phyloP scores from a whole-genome alignment of 2,797 vertebrate genomes.

The Eulemur rubriventer region DNA sequence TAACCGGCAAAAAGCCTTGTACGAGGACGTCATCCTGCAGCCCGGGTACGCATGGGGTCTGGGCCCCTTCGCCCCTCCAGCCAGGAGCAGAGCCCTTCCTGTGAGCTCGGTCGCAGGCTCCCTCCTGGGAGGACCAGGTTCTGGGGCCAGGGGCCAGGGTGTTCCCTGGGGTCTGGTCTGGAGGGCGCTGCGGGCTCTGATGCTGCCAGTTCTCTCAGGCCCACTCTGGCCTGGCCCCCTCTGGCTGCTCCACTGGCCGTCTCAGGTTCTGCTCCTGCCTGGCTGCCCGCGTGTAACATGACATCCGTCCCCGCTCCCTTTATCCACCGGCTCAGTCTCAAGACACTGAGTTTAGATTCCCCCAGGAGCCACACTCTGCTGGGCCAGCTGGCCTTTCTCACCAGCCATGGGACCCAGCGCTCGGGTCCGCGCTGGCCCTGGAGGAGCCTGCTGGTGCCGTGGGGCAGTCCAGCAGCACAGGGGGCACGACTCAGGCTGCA shows the following conservation, averaged over 20 bases:
- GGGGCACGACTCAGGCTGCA: background rate
- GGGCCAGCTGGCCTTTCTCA: background rate
- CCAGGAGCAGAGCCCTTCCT: background rate
- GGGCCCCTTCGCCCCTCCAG: background rate
- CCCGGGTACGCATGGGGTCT: constrained; percentile 85
- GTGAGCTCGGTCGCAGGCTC: no score
- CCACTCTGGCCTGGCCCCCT: fast-evolving
- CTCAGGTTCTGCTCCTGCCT: background rate
- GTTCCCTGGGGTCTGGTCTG: no score
- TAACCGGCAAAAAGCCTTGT: constrained; percentile 90
- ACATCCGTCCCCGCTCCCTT: fast-evolving
- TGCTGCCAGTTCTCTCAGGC: background rate
- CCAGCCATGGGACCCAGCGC: background rate
- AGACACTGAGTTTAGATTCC: no score
- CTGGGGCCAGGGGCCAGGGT: background rate
- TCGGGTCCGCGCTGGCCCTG: fast-evolving
- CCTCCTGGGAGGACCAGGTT: background rate
- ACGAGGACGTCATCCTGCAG: constrained; percentile 92
- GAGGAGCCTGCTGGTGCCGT: background rate
- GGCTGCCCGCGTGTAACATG: background rate
- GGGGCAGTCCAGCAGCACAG: background rate
- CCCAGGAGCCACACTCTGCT: fast-evolving
- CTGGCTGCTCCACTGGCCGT: background rate
- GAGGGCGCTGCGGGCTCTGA: background rate
- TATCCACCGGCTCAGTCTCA: background rate